Conservation (phyloP, 2,797 vertebrate genomes). For the Spea hammondii region DNA sequence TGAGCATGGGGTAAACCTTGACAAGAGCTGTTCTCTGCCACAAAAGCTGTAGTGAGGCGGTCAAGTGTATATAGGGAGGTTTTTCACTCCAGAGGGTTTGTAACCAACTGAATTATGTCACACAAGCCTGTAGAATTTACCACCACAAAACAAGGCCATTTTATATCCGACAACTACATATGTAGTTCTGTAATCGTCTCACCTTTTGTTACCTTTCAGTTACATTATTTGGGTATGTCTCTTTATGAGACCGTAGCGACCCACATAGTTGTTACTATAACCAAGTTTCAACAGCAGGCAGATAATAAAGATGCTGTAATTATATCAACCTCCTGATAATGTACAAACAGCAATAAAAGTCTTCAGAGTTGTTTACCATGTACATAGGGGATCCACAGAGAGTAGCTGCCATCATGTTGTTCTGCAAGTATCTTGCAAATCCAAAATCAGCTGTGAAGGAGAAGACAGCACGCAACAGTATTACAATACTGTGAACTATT, state of each 20-base stretch:
- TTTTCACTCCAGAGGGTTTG: too few relatives aligned
- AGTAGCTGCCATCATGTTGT: constrained; percentile 93
- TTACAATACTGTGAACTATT: neutral
- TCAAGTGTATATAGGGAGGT: too few relatives aligned
- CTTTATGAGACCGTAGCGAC: neutral
- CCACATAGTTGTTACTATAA: too few relatives aligned
- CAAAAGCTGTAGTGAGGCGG: too few relatives aligned
- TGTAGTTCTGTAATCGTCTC: neutral
- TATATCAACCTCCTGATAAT: neutral
- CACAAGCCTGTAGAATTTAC: too few relatives aligned
- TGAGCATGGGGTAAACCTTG: too few relatives aligned
- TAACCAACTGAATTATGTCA: too few relatives aligned
- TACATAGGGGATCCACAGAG: constrained; percentile 98
- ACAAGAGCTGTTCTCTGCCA: too few relatives aligned
- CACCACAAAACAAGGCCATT: too few relatives aligned
- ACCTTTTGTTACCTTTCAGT: neutral
- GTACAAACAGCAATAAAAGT: neutral
- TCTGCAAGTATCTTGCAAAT: constrained; percentile 93
- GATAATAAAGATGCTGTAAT: too few relatives aligned
- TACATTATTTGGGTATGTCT: neutral
- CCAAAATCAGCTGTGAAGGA: constrained; percentile 87
- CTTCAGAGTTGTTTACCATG: constrained; percentile 75
- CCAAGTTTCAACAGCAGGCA: too few relatives aligned
- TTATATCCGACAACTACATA: too few relatives aligned
- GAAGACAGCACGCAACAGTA: neutral